Base-by-base conservation (phyloP, 2,888 invertebrate genomes). In the Caenorhabditis drosophilae region DNA sequence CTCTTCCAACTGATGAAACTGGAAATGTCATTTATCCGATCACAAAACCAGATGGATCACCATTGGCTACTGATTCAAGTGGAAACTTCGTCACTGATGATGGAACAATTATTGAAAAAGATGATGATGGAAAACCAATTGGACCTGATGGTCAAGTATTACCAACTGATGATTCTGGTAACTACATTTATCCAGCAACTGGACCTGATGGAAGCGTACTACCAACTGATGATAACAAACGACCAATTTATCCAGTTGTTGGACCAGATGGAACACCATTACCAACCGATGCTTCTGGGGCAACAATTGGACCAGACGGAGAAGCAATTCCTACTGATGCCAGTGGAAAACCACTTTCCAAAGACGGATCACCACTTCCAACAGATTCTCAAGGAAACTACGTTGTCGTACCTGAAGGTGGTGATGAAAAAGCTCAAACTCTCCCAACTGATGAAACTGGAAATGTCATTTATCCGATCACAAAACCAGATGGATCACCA, bases 51-150 rank as follows among this genome's bases (percentile, higher is more conserved):
- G 64, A 64, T 40, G 64, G 64, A 12, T 18, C 26, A n/a, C 53
- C 54, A 46, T 26, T 64, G 15, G 53, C 58, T 25, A 64, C 64
- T 38, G 64, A 64, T 51, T 22, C 53, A 4, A 47, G 41, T 41
- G 58, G 64, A 48, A 49, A 58, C 44, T 45, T 23, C 31, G 36
- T 64, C 54, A 54, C 42, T 26, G 53, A 41, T 22, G 64, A 62
- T 38, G 67, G 63, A 31, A 41, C 48, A 4, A 49, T 52, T 25
- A 59, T 68, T 31, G 63, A 49, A 27, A 50, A 50, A 22, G 49
- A 68, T 44, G 70, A 70, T n/a, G 62, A 70, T 22, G 72, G 72
- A 18, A 51, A 52, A 31, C 72, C 72, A 12, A 40, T 72, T 22
- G 66, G 56, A 38, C 52, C 52, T 16, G 52, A 52, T 31, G 52